A percentile compares a stretch with the other conserved stretches of the same genome.
phyloP scores from a whole-genome alignment of 64 coral and sea anemone genomes.

The Porites australiensis region DNA sequence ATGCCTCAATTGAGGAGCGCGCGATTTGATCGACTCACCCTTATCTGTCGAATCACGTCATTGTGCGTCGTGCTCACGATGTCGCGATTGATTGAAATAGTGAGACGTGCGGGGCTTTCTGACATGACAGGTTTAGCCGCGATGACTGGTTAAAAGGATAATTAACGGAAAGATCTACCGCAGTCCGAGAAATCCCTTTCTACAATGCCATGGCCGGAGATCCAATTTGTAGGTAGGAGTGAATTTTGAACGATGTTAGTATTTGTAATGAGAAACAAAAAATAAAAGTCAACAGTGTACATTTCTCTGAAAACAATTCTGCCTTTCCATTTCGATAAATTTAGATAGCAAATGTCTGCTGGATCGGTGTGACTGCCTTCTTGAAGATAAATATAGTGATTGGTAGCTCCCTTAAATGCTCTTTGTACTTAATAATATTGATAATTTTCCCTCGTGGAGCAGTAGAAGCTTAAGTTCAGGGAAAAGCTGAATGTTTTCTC shows the following conservation, averaged over 20 bases:
- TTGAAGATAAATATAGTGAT: too few species aligned
- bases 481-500: not conserved
- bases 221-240: constrained; percentile 18
- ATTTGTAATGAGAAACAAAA: not conserved
- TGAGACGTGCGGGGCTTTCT: constrained; percentile 20
- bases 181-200: not conserved
- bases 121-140: constrained; percentile 31
- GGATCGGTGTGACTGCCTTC: not conserved
- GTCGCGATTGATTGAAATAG: constrained; percentile 27
- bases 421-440: not conserved
- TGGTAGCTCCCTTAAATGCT: too few species aligned
- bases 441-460: not conserved
- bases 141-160: constrained; percentile 20
- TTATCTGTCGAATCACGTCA: constrained; percentile 56
- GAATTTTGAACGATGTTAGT: constrained; percentile 18
- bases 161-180: constrained; percentile 36
- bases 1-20: not conserved
- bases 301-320: constrained; percentile 5
- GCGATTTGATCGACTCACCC: not conserved
- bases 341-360: not conserved
- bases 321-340: not conserved
- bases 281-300: constrained; percentile 4
- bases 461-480: not conserved
- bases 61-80: constrained; percentile 28
- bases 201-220: not conserved